A percentile compares a stretch with the other conserved stretches of the same genome.
Evolutionary conservation across 2,888 invertebrate genomes (phyloP).

Genomic region (Aspidiotus rigidus): DNA sequence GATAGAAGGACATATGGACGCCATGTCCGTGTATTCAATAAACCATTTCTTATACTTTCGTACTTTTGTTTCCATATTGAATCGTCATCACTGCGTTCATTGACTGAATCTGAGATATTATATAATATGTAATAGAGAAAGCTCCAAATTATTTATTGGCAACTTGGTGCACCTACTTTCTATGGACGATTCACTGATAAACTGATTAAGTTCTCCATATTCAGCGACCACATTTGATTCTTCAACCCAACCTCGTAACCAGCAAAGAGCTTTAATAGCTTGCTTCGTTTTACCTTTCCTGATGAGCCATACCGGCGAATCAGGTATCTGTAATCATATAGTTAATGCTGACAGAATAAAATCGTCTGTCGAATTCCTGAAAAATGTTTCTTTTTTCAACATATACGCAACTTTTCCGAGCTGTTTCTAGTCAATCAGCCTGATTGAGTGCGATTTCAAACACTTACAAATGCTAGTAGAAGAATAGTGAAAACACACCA

Average conservation of each 20-base stretch:
- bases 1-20: too few relatives aligned
- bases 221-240: not conserved
- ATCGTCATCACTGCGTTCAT: too few relatives aligned
- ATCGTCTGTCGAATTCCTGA: not conserved
- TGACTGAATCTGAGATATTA: too few relatives aligned
- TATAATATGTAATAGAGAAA: too few relatives aligned
- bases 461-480: not conserved
- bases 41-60: too few relatives aligned
- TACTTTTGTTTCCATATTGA: too few relatives aligned
- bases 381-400: not conserved
- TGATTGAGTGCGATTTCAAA: not conserved
- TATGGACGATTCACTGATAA: not conserved
- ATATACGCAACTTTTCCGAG: too few relatives aligned
- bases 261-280: not conserved
- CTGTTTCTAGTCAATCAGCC: not conserved
- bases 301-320: not conserved
- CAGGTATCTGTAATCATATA: not conserved
- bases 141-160: too few relatives aligned
- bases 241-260: slow-evolving; percentile 3
- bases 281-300: not conserved
- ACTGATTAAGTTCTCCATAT: not conserved
- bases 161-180: too few relatives aligned
- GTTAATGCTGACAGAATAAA: too few relatives aligned
- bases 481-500: not conserved
- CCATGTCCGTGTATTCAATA: too few relatives aligned